Evolutionary conservation across 2,797 vertebrate species (phyloP), one percentile per base, ranked within the genome.

Genomic region (Lophius americanus): DNA sequence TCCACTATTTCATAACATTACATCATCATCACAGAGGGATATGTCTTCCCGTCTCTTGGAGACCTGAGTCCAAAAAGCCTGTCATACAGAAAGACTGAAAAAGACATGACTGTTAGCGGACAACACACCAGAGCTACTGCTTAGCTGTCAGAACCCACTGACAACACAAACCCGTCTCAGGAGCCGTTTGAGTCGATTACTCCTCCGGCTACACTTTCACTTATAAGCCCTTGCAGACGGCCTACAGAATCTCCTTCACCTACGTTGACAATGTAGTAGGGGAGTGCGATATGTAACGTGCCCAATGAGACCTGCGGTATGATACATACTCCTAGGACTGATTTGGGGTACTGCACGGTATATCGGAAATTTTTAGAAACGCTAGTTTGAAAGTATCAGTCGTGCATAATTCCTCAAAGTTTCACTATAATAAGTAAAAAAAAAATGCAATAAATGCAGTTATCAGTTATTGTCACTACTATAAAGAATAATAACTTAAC

Each of bases 101-200:
- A 70, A 48, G 4, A 23, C 62, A 35, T 7, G 2, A 11, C 49
- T 70, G 75, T 72, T 62, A 75, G 58, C 46, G 33, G 33, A 35
- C 60, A 68, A 63, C 57, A 65, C 13, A 64, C 65, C 72, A 73
- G 66, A 70, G 32, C 51, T 58, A 72, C 66, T 69, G 61, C 76
- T 66, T 5, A 52, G 68, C 72, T 82, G 78, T 54, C 67, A 64
- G 49, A 57, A 41, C 64, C 54, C 57, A 4, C 51, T 61, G 42
- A 76, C 79, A 79, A 60, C 70, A 61, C 11, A 60, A 75, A 63
- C 42, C 52, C 60, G 52, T 64, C 52, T 74, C 57, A 68, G 60
- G 49, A 77, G 73, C 64, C 36, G 52, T 3, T 14, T 67, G 51
- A 63, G 32, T 55, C 1, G 1, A 78, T 63, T 84, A 64, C 64